Evolutionary conservation across 2,797 vertebrate species (phyloP).

Genomic region (Malacoraja senta): DNA sequence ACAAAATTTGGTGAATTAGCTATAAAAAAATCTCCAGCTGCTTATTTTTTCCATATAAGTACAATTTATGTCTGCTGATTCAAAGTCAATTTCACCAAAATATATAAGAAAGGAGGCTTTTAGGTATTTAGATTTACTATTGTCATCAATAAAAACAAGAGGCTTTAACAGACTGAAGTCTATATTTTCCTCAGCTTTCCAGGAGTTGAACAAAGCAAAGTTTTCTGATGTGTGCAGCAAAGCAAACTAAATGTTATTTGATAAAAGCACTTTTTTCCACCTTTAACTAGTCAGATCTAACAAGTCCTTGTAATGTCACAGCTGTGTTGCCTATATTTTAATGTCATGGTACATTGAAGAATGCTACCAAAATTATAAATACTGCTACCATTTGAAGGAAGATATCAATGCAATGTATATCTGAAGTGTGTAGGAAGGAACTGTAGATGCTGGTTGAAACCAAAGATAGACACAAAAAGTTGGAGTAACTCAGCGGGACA

Average conservation of each 20-base stretch:
- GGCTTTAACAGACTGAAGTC: background rate
- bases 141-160: too few species aligned
- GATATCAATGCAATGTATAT: background rate
- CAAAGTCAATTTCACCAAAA: background rate
- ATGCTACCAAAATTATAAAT: background rate
- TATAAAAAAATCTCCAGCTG: too few species aligned
- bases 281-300: background rate
- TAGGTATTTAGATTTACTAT: too few species aligned
- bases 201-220: background rate
- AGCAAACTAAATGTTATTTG: background rate
- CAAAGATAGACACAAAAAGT: too few species aligned
- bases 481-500: too few species aligned
- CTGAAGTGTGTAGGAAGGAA: too few species aligned
- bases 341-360: background rate
- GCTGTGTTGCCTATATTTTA: background rate
- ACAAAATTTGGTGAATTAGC: too few species aligned
- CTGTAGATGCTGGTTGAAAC: too few species aligned
- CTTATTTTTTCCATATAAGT: too few species aligned
- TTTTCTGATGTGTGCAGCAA: background rate
- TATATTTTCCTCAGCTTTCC: background rate
- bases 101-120: too few species aligned
- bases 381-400: background rate
- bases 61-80: background rate
- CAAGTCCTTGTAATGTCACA: background rate
- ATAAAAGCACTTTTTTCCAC: background rate